Evolutionary conservation across 2,888 invertebrate species (phyloP), one percentile per base, ranked within the genome.

Genomic region (Scaeva pyrastri): DNA sequence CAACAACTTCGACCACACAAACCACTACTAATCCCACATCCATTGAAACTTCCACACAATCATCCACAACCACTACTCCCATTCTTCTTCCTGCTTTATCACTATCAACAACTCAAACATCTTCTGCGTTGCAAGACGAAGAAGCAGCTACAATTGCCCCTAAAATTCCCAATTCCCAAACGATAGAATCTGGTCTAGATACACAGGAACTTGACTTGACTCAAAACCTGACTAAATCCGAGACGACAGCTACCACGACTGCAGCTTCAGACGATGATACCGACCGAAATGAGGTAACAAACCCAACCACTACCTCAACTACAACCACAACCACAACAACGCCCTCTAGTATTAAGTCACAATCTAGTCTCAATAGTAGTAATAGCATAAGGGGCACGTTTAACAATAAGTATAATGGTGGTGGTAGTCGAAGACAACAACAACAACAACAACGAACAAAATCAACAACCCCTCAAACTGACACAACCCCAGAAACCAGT

Each of bases 371-470:
- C 74, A 88, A 81, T 88, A 88, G 80, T 80, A 85, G 70, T 78
- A 85, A 78, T 83, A 75, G 79, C 58, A 80, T 80, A 85, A 84
- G 85, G 73, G 81, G 86, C 41, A 74, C 60, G 60, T 52, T 56
- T 72, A 70, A 58, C 74, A 76, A 58, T 77, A 74, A 76, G 21
- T 77, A 50, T 16, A 19, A 50, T 77, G 88, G 89, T 85, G 89
- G 89, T 87, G 90, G 66, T 48, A 66, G 90, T 88, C 90, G 91
- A 89, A 90, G 91, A 88, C 90, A 88, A 89, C 88, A 88, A 88
- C 90, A 88, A 89, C 88, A 88, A 88, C 88, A 88, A 88, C 88
- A 88, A 82, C 85, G 83, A 83, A 75, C 73, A 77, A 85, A 87
- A 89, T 88, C 89, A 80, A 88, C 88, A 89, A 88, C 88, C 85